Evolutionary conservation across 30 jellyfish, hydroid and myxozoan genomes (phyloP).

Genomic region (Turritopsis dohrnii): DNA sequence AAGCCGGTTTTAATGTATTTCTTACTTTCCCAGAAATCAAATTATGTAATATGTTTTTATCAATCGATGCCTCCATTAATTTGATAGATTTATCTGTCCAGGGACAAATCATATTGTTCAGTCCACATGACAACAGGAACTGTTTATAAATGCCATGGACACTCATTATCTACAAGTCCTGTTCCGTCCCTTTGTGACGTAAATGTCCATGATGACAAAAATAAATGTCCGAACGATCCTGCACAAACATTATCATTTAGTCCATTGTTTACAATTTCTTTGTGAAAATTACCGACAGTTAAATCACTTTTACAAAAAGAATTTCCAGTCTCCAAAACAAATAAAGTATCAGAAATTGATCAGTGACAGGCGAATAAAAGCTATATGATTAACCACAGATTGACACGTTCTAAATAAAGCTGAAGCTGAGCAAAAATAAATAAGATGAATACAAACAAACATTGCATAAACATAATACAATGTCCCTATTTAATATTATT

Average conservation of each 20-base stretch:
- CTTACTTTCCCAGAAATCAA: too few species aligned
- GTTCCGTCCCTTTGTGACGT: background rate
- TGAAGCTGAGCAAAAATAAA: too few species aligned
- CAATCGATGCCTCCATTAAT: background rate
- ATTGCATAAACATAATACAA: too few species aligned
- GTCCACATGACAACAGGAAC: background rate
- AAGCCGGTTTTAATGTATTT: too few species aligned
- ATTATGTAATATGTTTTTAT: background rate
- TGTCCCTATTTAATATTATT: too few species aligned
- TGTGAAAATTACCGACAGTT: background rate
- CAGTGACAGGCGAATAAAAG: background rate
- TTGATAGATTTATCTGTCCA: background rate
- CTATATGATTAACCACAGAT: background rate
- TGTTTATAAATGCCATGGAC: background rate
- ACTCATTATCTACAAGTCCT: background rate
- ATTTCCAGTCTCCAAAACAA: background rate
- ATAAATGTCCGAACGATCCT: background rate
- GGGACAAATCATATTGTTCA: background rate
- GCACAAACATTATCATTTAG: background rate
- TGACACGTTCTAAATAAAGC: background rate
- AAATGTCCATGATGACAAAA: background rate
- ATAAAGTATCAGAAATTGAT: background rate
- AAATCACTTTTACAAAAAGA: background rate
- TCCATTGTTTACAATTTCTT: background rate
- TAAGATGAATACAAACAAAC: too few species aligned